phyloP scores from a whole-genome alignment of 2,888 invertebrate genomes.

The Lymantria dispar region DNA sequence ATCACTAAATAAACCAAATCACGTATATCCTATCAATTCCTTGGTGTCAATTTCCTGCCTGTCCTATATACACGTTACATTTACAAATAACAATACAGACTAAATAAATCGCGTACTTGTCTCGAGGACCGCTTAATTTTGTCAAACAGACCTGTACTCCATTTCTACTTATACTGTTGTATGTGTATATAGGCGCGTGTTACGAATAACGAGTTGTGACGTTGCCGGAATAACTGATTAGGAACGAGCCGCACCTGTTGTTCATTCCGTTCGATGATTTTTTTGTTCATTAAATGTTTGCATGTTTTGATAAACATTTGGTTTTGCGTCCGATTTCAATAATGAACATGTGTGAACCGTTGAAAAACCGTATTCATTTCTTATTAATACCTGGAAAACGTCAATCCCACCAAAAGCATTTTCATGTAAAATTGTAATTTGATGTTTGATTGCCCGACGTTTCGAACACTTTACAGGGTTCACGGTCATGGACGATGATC shows the following conservation, averaged over 20 bases:
- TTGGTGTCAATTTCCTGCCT: slow-evolving; percentile 10
- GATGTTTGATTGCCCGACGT: too few relatives aligned
- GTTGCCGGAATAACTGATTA: slow-evolving; percentile 60
- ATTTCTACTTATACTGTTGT: slow-evolving; percentile 52
- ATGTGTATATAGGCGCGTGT: slow-evolving; percentile 25
- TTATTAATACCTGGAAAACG: too few relatives aligned
- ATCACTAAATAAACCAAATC: slow-evolving; percentile 4
- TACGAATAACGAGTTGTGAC: slow-evolving; percentile 51
- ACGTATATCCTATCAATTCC: slow-evolving; percentile 5
- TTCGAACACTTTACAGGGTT: too few relatives aligned
- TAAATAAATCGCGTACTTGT: slow-evolving; percentile 49
- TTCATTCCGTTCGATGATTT: slow-evolving; percentile 25
- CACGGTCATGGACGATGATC: too few relatives aligned
- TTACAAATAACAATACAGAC: slow-evolving; percentile 26
- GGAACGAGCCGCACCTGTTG: slow-evolving; percentile 52
- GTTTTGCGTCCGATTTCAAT: slow-evolving; percentile 11
- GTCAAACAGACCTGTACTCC: slow-evolving; percentile 52
- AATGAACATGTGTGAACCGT: neutral
- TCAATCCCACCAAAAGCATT: too few relatives aligned
- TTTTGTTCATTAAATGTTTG: slow-evolving; percentile 38
- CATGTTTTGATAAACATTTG: slow-evolving; percentile 19
- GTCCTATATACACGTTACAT: slow-evolving; percentile 18
- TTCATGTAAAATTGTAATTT: too few relatives aligned
- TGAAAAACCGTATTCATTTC: too few relatives aligned
- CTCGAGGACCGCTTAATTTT: slow-evolving; percentile 53